phyloP scores from a whole-genome alignment of 2,113 vertebrate species.

The Puffinus mauretanicus region DNA sequence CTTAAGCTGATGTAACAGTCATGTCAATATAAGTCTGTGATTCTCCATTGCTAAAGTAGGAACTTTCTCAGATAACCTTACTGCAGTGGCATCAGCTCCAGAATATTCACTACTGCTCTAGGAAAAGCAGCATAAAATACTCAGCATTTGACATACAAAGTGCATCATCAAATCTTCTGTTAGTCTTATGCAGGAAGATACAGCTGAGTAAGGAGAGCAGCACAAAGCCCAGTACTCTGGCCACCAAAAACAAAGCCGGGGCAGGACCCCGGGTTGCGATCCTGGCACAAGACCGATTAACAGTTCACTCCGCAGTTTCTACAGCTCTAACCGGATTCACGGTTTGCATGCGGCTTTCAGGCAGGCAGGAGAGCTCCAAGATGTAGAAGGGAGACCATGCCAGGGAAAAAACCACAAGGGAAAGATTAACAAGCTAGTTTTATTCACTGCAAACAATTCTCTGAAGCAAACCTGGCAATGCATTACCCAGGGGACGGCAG shows the following conservation, averaged over 20 bases:
- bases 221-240: not conserved
- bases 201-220: not conserved
- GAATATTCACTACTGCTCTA: not conserved
- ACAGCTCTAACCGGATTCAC: not conserved
- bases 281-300: not conserved
- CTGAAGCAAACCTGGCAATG: not conserved
- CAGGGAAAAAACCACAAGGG: not conserved
- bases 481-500: not conserved
- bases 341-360: not conserved
- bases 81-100: not conserved
- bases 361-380: not conserved
- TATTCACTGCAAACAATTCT: not conserved
- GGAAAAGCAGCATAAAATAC: not conserved
- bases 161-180: not conserved
- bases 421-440: not conserved
- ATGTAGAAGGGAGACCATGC: not conserved
- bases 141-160: not conserved
- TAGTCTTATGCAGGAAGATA: not conserved
- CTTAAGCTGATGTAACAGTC: not conserved
- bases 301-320: slow-evolving; percentile 23
- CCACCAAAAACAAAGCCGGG: not conserved
- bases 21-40: accelerated
- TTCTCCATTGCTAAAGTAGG: too few species aligned
- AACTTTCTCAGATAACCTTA: not conserved
- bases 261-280: not conserved